Percentiles rank a stretch among this genome's conserved stretches.
phyloP scores from a whole-genome alignment of 2,888 invertebrate species.

The Cryptus armator region DNA sequence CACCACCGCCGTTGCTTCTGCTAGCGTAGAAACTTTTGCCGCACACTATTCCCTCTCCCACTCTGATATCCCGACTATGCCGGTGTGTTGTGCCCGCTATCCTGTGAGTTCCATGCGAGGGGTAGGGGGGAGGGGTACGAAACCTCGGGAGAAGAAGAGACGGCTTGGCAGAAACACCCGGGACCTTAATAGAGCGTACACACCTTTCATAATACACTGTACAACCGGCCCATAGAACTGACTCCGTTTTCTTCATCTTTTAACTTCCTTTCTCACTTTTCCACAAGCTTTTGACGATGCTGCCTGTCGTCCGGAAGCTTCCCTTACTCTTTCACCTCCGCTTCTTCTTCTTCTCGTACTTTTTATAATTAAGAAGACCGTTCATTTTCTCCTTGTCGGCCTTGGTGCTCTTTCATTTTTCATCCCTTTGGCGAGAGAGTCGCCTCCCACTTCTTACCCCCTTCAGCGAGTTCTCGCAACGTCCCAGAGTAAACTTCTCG shows the following conservation, averaged over 20 bases:
- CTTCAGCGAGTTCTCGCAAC: conserved; percentile 29
- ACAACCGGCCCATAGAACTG: conserved; percentile 11
- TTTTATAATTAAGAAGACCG: conserved; percentile 71
- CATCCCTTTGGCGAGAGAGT: conserved; percentile 34
- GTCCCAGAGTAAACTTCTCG: conserved; percentile 66
- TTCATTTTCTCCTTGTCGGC: conserved; percentile 70
- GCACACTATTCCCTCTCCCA: conserved; percentile 19
- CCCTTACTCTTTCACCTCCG: conserved; percentile 25
- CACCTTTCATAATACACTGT: conserved; percentile 62
- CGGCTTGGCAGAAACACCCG: conserved; percentile 53
- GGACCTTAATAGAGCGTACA: conserved; percentile 62
- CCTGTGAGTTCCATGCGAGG: neutral
- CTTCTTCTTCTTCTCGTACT: conserved; percentile 52
- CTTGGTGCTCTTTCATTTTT: conserved; percentile 69
- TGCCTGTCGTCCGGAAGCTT: conserved; percentile 55
- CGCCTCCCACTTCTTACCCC: neutral
- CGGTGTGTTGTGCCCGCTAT: neutral
- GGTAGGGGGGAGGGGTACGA: neutral
- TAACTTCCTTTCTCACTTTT: conserved; percentile 39
- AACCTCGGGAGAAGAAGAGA: conserved; percentile 19
- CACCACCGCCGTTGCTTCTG: neutral
- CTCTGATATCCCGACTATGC: neutral
- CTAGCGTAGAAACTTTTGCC: conserved; percentile 13
- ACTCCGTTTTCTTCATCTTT: conserved; percentile 4
- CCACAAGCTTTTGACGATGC: conserved; percentile 60